Conservation (phyloP, 30 jellyfish, hydroid and myxozoan species). For the Cassiopea xamachana region DNA sequence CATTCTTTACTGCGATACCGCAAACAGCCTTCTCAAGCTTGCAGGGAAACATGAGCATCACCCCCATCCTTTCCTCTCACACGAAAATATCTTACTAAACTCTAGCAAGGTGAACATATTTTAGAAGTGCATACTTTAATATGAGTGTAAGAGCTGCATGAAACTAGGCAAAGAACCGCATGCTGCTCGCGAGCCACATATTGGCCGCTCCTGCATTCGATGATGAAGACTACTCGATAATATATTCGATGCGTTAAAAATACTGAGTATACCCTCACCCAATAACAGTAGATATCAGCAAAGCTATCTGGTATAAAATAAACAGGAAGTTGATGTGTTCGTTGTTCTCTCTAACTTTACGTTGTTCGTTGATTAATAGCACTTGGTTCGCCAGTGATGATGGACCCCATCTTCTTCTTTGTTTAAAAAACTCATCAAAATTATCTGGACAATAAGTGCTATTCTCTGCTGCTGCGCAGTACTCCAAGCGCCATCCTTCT, state of each 20-base stretch:
- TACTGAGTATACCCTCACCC: conserved; percentile 71
- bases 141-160: too few species aligned
- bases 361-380: conserved; percentile 65
- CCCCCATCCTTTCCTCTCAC: too few species aligned
- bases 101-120: too few species aligned
- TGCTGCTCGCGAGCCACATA: too few species aligned
- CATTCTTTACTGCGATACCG: too few species aligned
- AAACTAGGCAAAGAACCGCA: too few species aligned
- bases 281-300: conserved; percentile 84
- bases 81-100: too few species aligned
- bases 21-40: too few species aligned
- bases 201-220: too few species aligned
- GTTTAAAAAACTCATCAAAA: conserved; percentile 94
- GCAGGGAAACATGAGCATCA: too few species aligned
- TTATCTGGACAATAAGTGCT: conserved; percentile 96
- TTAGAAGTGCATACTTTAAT: too few species aligned
- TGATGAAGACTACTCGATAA: too few species aligned
- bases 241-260: background rate
- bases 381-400: conserved; percentile 93
- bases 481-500: conserved; percentile 97
- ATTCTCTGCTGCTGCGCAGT: conserved; percentile 94
- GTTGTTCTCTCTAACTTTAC: conserved; percentile 73
- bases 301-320: conserved; percentile 79
- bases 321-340: conserved; percentile 79
- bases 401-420: conserved; percentile 97